Evolutionary conservation across 2,888 invertebrate species (phyloP).

Genomic region (Sepioteuthis lessoniana): DNA sequence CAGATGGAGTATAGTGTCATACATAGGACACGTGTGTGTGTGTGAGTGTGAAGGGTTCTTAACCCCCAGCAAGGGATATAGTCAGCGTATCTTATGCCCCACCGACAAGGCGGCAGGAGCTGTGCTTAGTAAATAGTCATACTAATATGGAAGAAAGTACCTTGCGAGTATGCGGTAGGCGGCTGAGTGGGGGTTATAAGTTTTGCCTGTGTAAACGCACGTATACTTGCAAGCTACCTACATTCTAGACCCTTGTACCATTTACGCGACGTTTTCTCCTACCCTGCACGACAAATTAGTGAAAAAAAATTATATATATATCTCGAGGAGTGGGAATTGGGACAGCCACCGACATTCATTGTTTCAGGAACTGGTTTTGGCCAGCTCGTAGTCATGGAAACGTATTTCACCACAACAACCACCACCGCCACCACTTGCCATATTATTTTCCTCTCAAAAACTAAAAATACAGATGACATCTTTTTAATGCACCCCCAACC

Average conservation of each 20-base stretch:
- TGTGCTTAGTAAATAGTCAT: too few species aligned
- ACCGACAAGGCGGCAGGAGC: too few species aligned
- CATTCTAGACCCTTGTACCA: neutral
- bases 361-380: constrained; percentile 17
- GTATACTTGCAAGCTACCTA: neutral
- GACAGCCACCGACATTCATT: neutral
- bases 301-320: too few species aligned
- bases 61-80: too few species aligned
- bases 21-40: too few species aligned
- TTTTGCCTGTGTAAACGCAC: neutral
- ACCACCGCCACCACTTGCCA: neutral
- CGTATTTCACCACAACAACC: neutral
- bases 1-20: too few species aligned
- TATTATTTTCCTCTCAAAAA: neutral
- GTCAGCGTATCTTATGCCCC: too few species aligned
- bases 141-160: too few species aligned
- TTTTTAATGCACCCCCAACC: neutral
- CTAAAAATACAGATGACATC: neutral
- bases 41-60: too few species aligned
- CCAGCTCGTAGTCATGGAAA: neutral
- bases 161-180: too few species aligned
- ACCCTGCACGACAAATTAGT: neutral
- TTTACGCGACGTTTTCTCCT: neutral
- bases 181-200: neutral
- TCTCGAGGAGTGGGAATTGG: constrained; percentile 3